Evolutionary conservation across 92 coral and sea anemone genomes (phyloP), one percentile per base, ranked within the genome.

Genomic region (Virgularia gustaviana): DNA sequence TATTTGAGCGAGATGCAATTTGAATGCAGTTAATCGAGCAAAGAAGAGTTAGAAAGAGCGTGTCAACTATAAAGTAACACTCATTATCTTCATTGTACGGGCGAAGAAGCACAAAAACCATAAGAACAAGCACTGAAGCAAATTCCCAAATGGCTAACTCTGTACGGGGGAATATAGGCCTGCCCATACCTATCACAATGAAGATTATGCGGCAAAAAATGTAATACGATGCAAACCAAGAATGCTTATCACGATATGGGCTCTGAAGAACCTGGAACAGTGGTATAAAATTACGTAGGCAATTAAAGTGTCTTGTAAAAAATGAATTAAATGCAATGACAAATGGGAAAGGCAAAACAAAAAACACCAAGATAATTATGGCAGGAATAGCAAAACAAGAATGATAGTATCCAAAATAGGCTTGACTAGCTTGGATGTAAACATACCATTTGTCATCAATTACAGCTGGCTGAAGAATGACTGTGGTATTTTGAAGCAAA

Each of bases 201-300:
- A 65, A 42, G 36, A 65, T 28, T 56, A 65, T 19, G 33, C 72
- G 72, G 28, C 72, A 65, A 32, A 65, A 65, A 56, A 65, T 65
- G 47, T 65, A 65, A 19, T 65, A 65, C 1, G 55, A 41, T n/a
- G 72, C 55, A 31, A 65, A 65, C 72, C 72, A 65, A 27, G 36
- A 8, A 65, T 56, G 56, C 9, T 22, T 43, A 28, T 10, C 25
- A 42, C 72, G 72, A 38, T 65, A 65, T 25, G 91, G 89, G 43
- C 79, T 72, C 75, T 91, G 97, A 66, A 91, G 87, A 13, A 79
- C 65, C 77, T 91, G 91, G n/a, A 91, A 91, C 68, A 86, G 81
- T 24, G 88, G 81, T 11, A 87, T 81, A 66, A 83, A 91, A 32
- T 85, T 81, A 27, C 63, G 35, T 28, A 88, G 59, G 56, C 23